phyloP scores from a whole-genome alignment of 2,797 vertebrate genomes.

The Tauraco hartlaubi region DNA sequence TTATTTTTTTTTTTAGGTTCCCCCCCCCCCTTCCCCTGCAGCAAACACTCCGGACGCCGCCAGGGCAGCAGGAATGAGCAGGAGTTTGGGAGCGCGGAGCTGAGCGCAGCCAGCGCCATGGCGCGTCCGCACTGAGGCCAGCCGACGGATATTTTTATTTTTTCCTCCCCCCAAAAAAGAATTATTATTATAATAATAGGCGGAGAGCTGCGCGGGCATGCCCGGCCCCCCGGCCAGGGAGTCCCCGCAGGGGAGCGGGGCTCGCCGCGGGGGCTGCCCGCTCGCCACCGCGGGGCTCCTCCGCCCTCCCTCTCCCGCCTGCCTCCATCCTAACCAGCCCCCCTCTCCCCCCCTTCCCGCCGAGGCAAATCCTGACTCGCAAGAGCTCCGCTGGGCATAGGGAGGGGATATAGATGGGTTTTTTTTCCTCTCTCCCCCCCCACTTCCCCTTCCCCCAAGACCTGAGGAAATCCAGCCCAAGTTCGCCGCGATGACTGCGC shows the following conservation, averaged over 20 bases:
- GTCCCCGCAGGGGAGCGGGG: slow-evolving; percentile 19
- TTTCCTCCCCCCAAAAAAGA: too few relatives aligned
- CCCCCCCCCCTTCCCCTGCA: neutral
- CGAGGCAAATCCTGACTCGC: slow-evolving; percentile 69
- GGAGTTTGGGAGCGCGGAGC: neutral
- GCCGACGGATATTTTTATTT: too few relatives aligned
- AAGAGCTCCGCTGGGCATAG: slow-evolving; percentile 70
- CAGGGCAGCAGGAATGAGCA: neutral
- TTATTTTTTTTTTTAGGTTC: neutral
- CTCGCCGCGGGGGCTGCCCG: neutral
- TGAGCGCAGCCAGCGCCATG: too few relatives aligned
- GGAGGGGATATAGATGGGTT: slow-evolving; percentile 53
- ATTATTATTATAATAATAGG: too few relatives aligned
- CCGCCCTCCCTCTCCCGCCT: neutral
- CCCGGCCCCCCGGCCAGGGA: neutral
- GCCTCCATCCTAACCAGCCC: neutral
- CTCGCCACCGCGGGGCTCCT: slow-evolving; percentile 37
- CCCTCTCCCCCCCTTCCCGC: slow-evolving; percentile 55
- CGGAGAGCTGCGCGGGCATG: neutral
- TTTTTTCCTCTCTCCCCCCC: neutral
- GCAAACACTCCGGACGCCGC: neutral
- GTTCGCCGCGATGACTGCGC: slow-evolving; percentile 72
- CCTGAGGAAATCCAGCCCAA: slow-evolving; percentile 72
- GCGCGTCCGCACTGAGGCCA: too few relatives aligned
- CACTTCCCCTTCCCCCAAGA: neutral